Evolutionary conservation across 2,888 invertebrate genomes (phyloP), one percentile per base, ranked within the genome.

Genomic region (Drosophila merina): DNA sequence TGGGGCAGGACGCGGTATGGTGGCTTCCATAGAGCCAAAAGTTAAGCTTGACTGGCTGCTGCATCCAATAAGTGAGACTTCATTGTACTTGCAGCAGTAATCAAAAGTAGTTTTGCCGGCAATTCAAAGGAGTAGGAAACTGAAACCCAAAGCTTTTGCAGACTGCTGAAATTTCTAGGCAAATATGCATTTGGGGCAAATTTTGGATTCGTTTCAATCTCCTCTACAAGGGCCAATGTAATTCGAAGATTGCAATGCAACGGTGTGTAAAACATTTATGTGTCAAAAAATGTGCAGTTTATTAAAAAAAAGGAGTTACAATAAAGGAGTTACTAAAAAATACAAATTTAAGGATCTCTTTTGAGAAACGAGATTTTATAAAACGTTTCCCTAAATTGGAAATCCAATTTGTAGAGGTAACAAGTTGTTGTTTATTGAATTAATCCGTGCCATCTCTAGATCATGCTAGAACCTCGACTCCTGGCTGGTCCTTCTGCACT

Each of bases 1-100:
- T 20, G 28, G 8, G n/a, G 5, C 20, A 20, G 33, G 10, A 5
- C 12, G 30, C 20, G 52, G 20, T 3, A 20, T 4, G 20, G 30
- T 55, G 66, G 67, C 77, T 74, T 88, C 88, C 80, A 84, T 86
- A 76, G 86, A 86, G 83, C 76, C 66, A 79, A 85, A 84, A 88
- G 88, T 88, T 84, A 86, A 83, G 88, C 83, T 59, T 62, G 67
- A 76, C 76, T 87, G 86, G 75, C 72, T 56, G 72, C 72, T 57
- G 55, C 49, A 52, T 60, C 64, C 76, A 74, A 81, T 86, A 66
- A 63, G 62, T 36, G 64, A 72, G 63, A 79, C 67, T 80, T 71
- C 71, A 71, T 62, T 60, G 72, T 71, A 70, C 56, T 63, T 70
- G 63, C 68, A 75, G 74, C 79, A 82, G 88, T 84, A 82, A 82